Percentiles rank a stretch among this genome's conserved stretches.
Conservation (phyloP, 2,797 vertebrate species). For the Brachyalestes nurse region DNA sequence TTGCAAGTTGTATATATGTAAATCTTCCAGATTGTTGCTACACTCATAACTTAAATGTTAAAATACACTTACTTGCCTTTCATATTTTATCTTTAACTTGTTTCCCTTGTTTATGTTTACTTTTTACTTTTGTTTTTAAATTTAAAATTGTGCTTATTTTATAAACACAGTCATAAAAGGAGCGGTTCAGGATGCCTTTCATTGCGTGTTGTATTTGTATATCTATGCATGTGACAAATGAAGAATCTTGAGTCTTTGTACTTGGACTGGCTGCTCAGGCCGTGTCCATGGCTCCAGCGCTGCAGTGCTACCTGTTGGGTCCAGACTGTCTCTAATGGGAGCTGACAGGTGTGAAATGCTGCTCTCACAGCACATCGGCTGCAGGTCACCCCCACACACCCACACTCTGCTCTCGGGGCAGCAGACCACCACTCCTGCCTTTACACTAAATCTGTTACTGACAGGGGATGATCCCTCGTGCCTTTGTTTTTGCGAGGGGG, state of each 20-base stretch:
- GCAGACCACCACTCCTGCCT: slow-evolving; percentile 5
- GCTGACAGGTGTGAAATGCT: slow-evolving; percentile 51
- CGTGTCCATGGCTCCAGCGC: background rate
- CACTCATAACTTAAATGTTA: no score
- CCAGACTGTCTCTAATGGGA: slow-evolving; percentile 36
- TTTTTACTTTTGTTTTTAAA: no score
- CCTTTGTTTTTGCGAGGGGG: background rate
- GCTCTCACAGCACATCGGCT: slow-evolving; percentile 31
- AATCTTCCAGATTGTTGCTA: no score
- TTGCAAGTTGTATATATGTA: background rate
- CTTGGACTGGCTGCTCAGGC: background rate
- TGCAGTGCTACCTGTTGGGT: background rate
- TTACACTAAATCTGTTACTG: slow-evolving; percentile 21
- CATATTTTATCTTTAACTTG: no score
- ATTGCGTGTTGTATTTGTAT: no score
- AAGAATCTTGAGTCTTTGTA: no score
- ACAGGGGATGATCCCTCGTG: background rate
- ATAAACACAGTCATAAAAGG: no score
- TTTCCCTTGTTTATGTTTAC: no score
- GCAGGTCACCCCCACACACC: slow-evolving; percentile 33
- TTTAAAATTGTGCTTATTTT: no score
- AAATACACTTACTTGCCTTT: no score
- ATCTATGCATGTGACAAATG: no score
- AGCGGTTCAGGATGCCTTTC: no score
- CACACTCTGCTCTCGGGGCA: slow-evolving; percentile 14